Percentiles rank a stretch among this genome's conserved stretches.
Conservation (phyloP, 2,797 vertebrate genomes). For the Gadopsis bispinosus region DNA sequence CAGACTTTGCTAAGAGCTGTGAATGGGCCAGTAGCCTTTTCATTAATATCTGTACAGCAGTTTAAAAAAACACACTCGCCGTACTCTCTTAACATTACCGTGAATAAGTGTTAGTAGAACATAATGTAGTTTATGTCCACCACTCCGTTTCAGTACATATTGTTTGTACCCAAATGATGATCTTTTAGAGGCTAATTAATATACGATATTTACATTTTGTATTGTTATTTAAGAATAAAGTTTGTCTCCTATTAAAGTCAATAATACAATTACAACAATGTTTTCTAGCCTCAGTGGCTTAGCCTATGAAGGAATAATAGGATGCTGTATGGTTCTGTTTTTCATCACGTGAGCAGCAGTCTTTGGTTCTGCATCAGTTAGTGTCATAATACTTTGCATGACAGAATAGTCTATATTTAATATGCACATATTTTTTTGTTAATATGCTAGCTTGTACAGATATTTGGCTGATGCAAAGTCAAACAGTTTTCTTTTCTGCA, state of each 20-base stretch:
- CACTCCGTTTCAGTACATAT: constrained; percentile 17
- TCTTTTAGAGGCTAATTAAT: constrained; percentile 1
- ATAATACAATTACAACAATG: background rate
- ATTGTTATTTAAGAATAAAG: background rate
- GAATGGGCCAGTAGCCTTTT: constrained; percentile 57
- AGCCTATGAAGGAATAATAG: background rate
- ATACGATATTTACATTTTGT: background rate
- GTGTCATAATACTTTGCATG: background rate
- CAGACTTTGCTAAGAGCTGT: constrained; percentile 48
- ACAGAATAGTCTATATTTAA: background rate
- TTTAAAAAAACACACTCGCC: constrained; percentile 34
- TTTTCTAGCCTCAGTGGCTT: background rate
- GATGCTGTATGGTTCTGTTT: constrained; percentile 7
- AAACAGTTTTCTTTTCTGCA: background rate
- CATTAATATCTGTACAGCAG: constrained; percentile 59
- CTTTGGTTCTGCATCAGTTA: background rate
- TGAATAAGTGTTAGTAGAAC: constrained; percentile 57
- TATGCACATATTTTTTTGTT: background rate
- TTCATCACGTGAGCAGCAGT: background rate
- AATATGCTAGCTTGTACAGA: background rate
- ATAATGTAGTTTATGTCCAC: constrained; percentile 43
- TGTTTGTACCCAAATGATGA: background rate
- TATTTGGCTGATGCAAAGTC: background rate
- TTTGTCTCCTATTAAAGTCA: background rate
- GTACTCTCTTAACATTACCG: constrained; percentile 26